Evolutionary conservation across 2,113 vertebrate genomes (phyloP), one percentile per base, ranked within the genome.

Genomic region (Oriolus oriolus): DNA sequence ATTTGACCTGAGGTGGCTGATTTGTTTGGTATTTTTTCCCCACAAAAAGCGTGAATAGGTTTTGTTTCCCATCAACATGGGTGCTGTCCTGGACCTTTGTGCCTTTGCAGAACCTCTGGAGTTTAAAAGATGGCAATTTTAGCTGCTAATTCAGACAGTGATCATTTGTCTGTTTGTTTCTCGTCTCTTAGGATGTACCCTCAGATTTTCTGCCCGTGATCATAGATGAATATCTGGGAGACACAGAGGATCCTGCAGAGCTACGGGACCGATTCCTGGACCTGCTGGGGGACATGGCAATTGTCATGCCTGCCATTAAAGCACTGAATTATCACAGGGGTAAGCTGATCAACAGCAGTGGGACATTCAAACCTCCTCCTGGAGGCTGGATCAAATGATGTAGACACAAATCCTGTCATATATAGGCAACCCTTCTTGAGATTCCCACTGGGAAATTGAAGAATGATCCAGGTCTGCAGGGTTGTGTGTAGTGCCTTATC

Each of bases 271-370:
- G 30, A 18, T 98, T 97, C 63, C 60, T 97, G 35, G 98, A 99
- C 79, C 22, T 98, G 16, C 23, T 97, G n/a, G 98, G 95, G 11
- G 98, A 99, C 74, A 1, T 70, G 1, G 2, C 96, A 10, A 91
- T 99, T n/a, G 94, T 87, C 79, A 87, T 98, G 27, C 98, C 98
- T 79, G 95, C 97, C 44, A 96, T 98, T n/a, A 97, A 78, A 95
- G 47, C 86, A 11, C 77, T 98, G 35, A 98, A 98, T 63, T 98
- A 97, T 39, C 98, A 99, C 95, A 98, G 97, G 96, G 96, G 98
- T 99, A 96, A 97, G 89, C 71, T 84, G 33, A 31, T n/a, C 52
- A 80, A 44, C 54, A 39, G 54, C 39, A 76, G 39, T 4, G 65
- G 41, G 37, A 56, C 44, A 31, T 35, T 85, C 45, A 74, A 31